Base-by-base conservation (phyloP, 2,888 invertebrate species). In the Anarsia innoxiella region DNA sequence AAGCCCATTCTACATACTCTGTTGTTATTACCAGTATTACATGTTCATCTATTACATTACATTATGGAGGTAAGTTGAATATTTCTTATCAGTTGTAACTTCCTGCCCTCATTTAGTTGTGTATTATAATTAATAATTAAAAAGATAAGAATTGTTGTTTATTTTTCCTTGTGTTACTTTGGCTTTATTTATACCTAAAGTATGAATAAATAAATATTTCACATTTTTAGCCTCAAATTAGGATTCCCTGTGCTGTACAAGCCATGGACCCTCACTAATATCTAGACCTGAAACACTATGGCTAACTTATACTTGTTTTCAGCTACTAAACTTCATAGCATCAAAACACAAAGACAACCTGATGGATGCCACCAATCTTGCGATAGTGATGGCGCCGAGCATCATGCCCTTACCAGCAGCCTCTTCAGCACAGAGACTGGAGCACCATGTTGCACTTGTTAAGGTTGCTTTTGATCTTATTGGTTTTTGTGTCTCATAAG, bases 361-460 rank as follows among this genome's bases (percentile, higher is more conserved):
- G 69, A 97, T 97, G 96, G 90, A 91, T 51, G 79, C 89, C 0
- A 90, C 90, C 35, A 96, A 96, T 76, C 79, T 96, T 45, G 92
- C 96, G 1, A 92, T 95, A 48, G 91, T 96, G 15, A 84, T 96
- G 65, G 91, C 94, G 0, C 96, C 96, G 0, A 94, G 94, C 59
- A 86, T 96, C 35, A 93, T 96, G 91, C 94, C 94, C 0, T 75
- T 91, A 8, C 90, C 90, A 35, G 89, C 90, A 44, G 87, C 89
- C 12, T 87, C 88, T n/a, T 86, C 90, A 8, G 79, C 88, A 44
- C 84, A 88, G 45, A 78, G 91, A 48, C 75, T 92, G 38, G 89
- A 88, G 36, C 89, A 90, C 56, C 91, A 91, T 71, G 88, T 92
- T 19, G 87, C 89, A 62, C 86, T 93, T 56, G 86, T 93, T 32